phyloP scores from a whole-genome alignment of 2,888 invertebrate genomes.

The Agrilus cyanescens region DNA sequence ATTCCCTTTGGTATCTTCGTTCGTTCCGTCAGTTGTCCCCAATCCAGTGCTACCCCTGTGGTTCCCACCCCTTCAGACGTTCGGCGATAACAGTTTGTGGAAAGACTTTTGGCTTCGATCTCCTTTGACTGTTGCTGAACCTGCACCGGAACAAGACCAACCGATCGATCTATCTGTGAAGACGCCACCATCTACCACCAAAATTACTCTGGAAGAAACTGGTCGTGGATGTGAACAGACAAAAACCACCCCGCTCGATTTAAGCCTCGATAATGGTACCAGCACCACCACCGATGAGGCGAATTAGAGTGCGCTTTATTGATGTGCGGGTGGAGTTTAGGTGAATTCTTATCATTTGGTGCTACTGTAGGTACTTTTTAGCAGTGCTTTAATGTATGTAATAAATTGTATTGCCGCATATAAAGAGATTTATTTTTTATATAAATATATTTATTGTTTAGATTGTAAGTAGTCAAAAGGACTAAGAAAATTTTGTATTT shows the following conservation, averaged over 20 bases:
- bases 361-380: background rate
- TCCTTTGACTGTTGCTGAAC: slow-evolving; percentile 43
- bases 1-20: slow-evolving; percentile 41
- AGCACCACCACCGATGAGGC: slow-evolving; percentile 19
- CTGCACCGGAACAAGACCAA: slow-evolving; percentile 49
- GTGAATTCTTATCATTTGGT: background rate
- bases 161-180: slow-evolving; percentile 57
- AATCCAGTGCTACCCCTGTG: slow-evolving; percentile 27
- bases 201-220: slow-evolving; percentile 29
- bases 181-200: slow-evolving; percentile 32
- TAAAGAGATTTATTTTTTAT: no score
- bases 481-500: no score
- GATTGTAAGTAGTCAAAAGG: no score
- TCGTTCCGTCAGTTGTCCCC: slow-evolving; percentile 43
- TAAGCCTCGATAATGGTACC: slow-evolving; percentile 41
- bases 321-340: background rate
- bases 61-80: slow-evolving; percentile 22
- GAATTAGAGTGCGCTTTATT: slow-evolving; percentile 7
- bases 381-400: no score
- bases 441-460: no score
- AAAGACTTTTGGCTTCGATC: slow-evolving; percentile 43
- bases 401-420: no score
- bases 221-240: slow-evolving; percentile 31
- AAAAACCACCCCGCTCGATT: slow-evolving; percentile 51
- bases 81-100: slow-evolving; percentile 35